These are phyloP conservation scores for Montipora foliosa DNA, from an alignment of 64 coral and sea anemone species.

Conservation along the genomic window DNA sequence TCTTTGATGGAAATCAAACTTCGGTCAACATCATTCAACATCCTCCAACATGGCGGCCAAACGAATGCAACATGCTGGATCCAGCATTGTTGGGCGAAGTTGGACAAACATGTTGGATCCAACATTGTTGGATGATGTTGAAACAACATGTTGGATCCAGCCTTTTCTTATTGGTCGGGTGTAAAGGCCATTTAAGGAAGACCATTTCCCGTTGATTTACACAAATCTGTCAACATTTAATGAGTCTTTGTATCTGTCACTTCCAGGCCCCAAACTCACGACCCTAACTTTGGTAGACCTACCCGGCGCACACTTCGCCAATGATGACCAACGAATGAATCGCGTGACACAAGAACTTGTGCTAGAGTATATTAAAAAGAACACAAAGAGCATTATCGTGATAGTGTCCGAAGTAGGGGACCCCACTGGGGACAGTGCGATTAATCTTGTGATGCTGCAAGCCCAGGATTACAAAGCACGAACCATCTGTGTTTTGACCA, in stretches of 20 bases:
- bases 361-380: constrained; percentile 85
- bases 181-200: not conserved
- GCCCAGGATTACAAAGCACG: constrained; percentile 69
- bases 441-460: constrained; percentile 81
- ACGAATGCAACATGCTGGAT: no score
- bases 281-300: constrained; percentile 84
- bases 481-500: constrained; percentile 78
- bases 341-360: constrained; percentile 64
- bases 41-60: no score
- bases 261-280: constrained; percentile 69
- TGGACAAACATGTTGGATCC: no score
- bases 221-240: not conserved
- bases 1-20: no score
- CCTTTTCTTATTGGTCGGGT: no score
- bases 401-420: constrained; percentile 92
- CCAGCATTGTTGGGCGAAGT: no score
- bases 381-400: constrained; percentile 84
- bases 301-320: constrained; percentile 87
- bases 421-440: constrained; percentile 86
- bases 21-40: no score
- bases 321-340: constrained; percentile 82
- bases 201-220: not conserved
- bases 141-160: no score
- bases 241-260: not conserved
- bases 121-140: no score